Conservation (phyloP, 2,888 invertebrate species). For the Ctena decussata region DNA sequence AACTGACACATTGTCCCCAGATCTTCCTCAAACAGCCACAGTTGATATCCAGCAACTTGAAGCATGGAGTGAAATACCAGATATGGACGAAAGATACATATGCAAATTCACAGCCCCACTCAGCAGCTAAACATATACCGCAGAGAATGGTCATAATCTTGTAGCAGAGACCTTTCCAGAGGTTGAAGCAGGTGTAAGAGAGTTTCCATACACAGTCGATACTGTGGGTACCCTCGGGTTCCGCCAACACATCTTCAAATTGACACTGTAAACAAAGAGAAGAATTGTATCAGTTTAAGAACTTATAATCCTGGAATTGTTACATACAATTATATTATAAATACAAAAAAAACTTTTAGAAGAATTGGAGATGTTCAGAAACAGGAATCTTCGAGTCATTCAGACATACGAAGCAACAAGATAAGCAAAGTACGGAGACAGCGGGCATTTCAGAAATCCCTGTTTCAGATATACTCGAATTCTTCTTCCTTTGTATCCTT, state of each 20-base stretch:
- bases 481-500: too few relatives aligned
- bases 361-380: too few relatives aligned
- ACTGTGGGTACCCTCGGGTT: conserved; percentile 75
- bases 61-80: conserved; percentile 91
- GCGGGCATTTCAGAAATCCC: too few relatives aligned
- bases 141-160: conserved; percentile 90
- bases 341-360: too few relatives aligned
- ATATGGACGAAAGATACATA: conserved; percentile 90
- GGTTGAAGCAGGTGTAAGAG: conserved; percentile 89
- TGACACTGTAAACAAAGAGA: conserved; percentile 56
- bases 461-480: too few relatives aligned
- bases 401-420: too few relatives aligned
- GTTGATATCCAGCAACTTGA: conserved; percentile 90
- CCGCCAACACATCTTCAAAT: conserved; percentile 77
- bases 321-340: too few relatives aligned
- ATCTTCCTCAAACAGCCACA: conserved; percentile 74
- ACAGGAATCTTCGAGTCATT: too few relatives aligned
- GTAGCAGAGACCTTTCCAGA: conserved; percentile 91
- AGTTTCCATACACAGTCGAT: conserved; percentile 92
- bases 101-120: conserved; percentile 86
- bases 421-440: too few relatives aligned
- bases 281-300: too few relatives aligned
- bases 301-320: too few relatives aligned
- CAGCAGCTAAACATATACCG: conserved; percentile 90
- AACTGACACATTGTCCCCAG: conserved; percentile 55